Evolutionary conservation across 2,888 invertebrate genomes (phyloP), one percentile per base, ranked within the genome.

Genomic region (Tipula vernalis): DNA sequence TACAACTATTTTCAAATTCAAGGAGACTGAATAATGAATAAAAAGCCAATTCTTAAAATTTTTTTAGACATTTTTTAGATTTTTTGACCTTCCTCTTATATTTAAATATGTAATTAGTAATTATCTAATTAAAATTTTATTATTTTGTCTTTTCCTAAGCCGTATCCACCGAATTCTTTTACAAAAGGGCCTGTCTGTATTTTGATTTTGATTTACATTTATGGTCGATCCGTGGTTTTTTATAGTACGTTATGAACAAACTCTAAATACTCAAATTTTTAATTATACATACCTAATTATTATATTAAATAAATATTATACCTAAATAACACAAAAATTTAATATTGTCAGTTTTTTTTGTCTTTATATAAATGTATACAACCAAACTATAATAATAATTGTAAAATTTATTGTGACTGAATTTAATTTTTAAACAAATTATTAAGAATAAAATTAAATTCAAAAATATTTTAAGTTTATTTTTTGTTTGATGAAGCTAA

Each of bases 311-410:
- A 44, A 51, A n/a, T 12, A 51, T n/a, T 13, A n/a, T n/a, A 18
- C 5, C 6, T 57, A 18, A 57, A 6, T 57, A 18, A 57, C 18
- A 71, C 12, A 71, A 10, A 57, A 57, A 0, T 15, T 71, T 71
- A 71, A 71, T 71, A 6, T 28, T 15, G 51, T 57, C 8, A 51
- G 47, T 57, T 71, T 71, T 51, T 71, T 71, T 71, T 71, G 71
- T 71, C 71, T 71, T 71, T 71, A 71, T 71, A 71, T 71, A 71
- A 71, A 71, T 71, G 71, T 71, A 71, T 71, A 71, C 71, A 71
- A 71, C 18, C 28, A 71, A 71, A 71, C 51, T 51, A 71, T 57
- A 57, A 28, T 71, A 71, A 28, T 71, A 71, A 28, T 71, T 71
- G 71, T 71, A 71, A 71, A 71, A 71, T 71, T 28, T 28, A 71